Evolutionary conservation across 2,113 vertebrate species (phyloP).

Genomic region (Alectura lathami): DNA sequence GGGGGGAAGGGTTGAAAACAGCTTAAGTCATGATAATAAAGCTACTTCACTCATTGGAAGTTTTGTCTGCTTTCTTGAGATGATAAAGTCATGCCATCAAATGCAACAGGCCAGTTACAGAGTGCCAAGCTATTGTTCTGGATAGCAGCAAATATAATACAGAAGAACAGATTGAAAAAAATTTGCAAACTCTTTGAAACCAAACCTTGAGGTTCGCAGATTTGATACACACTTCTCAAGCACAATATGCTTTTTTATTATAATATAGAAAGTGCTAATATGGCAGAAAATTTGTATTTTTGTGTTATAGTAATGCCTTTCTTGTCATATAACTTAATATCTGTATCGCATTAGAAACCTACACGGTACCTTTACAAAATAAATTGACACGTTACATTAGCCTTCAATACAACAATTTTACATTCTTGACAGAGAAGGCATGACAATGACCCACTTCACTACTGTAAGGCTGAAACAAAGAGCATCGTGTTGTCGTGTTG

Average conservation of each 20-base stretch:
- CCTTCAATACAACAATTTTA: not conserved
- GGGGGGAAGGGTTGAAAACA: too few species aligned
- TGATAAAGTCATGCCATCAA: constrained; percentile 12
- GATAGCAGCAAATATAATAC: not conserved
- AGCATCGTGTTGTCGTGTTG: not conserved
- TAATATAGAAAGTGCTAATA: not conserved
- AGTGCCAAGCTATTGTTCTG: not conserved
- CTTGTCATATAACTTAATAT: not conserved
- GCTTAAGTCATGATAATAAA: constrained; percentile 41
- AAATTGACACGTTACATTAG: constrained; percentile 17
- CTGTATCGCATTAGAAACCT: not conserved
- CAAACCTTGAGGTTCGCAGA: not conserved
- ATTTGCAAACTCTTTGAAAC: constrained; percentile 4
- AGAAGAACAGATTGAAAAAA: not conserved
- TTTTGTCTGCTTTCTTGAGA: constrained; percentile 35
- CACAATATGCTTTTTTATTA: not conserved
- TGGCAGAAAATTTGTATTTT: constrained; percentile 21
- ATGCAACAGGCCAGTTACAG: not conserved
- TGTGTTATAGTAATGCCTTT: constrained; percentile 25
- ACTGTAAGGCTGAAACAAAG: not conserved
- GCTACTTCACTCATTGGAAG: constrained; percentile 6
- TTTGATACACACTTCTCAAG: not conserved
- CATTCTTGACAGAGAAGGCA: constrained; percentile 12
- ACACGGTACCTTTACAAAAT: constrained; percentile 15
- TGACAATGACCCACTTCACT: not conserved